Base-by-base conservation (phyloP, 1,140 invertebrate species). In the Pteromalus puparum region DNA sequence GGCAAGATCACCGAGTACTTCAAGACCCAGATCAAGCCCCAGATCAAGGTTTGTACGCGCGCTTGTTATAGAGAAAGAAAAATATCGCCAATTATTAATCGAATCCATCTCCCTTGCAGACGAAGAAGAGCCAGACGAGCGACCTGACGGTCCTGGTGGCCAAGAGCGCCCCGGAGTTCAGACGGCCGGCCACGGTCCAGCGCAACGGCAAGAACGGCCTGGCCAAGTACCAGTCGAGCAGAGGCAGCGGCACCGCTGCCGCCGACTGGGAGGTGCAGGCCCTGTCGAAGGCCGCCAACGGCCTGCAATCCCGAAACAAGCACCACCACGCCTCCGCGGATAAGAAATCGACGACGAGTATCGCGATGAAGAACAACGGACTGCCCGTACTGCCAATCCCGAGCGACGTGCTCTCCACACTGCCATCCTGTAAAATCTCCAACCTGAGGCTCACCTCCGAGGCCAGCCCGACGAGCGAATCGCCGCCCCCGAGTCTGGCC, bases 1-100 rank as follows among this genome's bases (percentile, higher is more conserved):
- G 95, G 94, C 6, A 96, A 96, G 88, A 97, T 97, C 88, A 97
- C 96, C 1, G 96, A 97, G 88, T 97, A 96, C 90, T 97, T 97
- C 88, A 97, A 96, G 88, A 95, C 96, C 4, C 96, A 97, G 90
- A 95, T 96, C 91, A 97, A 97, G 90, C 94, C 95, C 13, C 94
- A 95, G 61, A 82, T 88, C 28, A 93, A 93, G 90, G 92, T 93
- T 26, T 15, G 80, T 10, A 70, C 83, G 38, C 12, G n/a, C n/a
- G n/a, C n/a, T n/a, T n/a, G n/a, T n/a, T n/a, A n/a, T n/a, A n/a
- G n/a, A n/a, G n/a, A n/a, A n/a, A n/a, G n/a, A n/a, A n/a, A n/a
- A n/a, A n/a, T 10, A 72, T 72, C 12, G 13, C 13, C 5, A 30
- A 21, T n/a, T 65, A 67, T 9, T 67, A 7, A 67, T 18, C 18